Percentiles rank a stretch among this genome's conserved stretches.
phyloP scores from a whole-genome alignment of 2,888 invertebrate species.

The Drosophila affinis region DNA sequence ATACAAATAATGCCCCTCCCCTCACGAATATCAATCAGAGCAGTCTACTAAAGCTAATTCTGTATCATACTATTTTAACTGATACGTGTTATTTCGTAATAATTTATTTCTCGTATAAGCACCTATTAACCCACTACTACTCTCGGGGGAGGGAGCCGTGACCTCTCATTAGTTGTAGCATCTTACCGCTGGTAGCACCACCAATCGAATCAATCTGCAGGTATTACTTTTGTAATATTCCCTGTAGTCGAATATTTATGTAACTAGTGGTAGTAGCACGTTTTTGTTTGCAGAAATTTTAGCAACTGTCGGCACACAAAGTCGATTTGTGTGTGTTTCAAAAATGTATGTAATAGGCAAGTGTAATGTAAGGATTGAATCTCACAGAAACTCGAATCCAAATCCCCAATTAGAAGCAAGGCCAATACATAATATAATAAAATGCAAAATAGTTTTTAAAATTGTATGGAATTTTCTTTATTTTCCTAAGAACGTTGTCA shows the following conservation, averaged over 20 bases:
- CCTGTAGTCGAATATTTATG: constrained; percentile 28
- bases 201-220: constrained; percentile 19
- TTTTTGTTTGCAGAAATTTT: constrained; percentile 27
- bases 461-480: constrained; percentile 40
- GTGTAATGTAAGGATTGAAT: constrained; percentile 14
- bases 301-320: constrained; percentile 35
- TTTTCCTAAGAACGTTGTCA: constrained; percentile 45
- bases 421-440: constrained; percentile 22
- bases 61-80: constrained; percentile 41
- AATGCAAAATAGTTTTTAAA: constrained; percentile 39
- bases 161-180: constrained; percentile 25
- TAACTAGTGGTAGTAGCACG: not conserved
- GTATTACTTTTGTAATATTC: constrained; percentile 27
- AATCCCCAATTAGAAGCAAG: not conserved
- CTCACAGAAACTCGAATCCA: constrained; percentile 15
- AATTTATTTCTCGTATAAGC: constrained; percentile 47
- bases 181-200: not conserved
- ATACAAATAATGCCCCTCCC: not conserved
- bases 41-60: not conserved
- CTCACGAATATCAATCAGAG: not conserved
- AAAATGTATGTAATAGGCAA: not conserved
- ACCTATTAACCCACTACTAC: not conserved
- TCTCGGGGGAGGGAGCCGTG: not conserved
- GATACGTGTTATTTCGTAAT: constrained; percentile 52
- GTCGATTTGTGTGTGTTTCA: constrained; percentile 13